Conservation (phyloP, 1,140 invertebrate genomes). For the Megalonaias nervosa region DNA sequence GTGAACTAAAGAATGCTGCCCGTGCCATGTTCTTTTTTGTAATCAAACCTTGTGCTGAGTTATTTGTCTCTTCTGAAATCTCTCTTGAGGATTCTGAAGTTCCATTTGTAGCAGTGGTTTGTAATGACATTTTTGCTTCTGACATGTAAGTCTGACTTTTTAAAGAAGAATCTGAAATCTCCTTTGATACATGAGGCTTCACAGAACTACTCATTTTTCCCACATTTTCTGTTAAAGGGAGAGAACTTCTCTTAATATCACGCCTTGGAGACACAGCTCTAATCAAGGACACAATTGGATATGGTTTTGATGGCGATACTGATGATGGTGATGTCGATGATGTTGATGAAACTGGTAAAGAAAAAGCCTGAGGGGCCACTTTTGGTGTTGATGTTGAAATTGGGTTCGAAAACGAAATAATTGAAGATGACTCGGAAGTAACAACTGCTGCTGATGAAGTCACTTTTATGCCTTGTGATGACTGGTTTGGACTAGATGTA, state of each 20-base stretch:
- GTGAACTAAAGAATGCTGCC: constrained; percentile 52
- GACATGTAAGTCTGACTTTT: not conserved
- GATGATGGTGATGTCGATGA: constrained; percentile 19
- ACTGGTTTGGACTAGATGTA: constrained; percentile 5
- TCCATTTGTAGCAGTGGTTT: constrained; percentile 19
- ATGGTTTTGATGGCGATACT: constrained; percentile 16
- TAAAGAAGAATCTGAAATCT: not conserved
- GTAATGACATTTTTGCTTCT: constrained; percentile 23
- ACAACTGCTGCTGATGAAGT: constrained; percentile 4
- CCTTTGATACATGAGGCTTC: not conserved
- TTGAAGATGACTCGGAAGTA: constrained; percentile 7
- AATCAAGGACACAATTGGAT: constrained; percentile 33
- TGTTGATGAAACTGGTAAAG: constrained; percentile 25
- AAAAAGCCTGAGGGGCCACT: constrained; percentile 21
- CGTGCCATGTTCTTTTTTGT: constrained; percentile 43
- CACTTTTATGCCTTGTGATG: constrained; percentile 4
- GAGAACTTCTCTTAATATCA: not conserved
- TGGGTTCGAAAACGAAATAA: constrained; percentile 35
- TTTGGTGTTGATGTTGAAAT: constrained; percentile 38
- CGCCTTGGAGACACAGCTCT: constrained; percentile 16
- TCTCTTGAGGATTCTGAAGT: constrained; percentile 21
- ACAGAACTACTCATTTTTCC: not conserved
- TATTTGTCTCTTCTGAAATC: constrained; percentile 12
- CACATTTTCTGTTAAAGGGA: not conserved
- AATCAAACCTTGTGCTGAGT: constrained; percentile 14